Evolutionary conservation across 2,888 invertebrate genomes (phyloP).

Genomic region (Blastobasis lacticolella): DNA sequence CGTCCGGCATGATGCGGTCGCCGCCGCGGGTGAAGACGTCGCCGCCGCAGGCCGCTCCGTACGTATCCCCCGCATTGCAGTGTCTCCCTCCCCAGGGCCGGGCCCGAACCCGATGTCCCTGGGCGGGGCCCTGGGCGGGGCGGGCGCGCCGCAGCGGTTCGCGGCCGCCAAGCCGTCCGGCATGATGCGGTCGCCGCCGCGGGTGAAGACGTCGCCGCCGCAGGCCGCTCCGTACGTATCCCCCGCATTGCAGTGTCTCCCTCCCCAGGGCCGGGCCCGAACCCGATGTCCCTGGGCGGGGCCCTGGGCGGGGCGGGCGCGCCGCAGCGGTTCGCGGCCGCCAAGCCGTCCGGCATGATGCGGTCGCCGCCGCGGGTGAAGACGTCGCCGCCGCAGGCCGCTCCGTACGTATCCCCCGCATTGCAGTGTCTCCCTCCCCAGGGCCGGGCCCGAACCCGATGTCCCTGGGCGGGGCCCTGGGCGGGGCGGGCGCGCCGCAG

Average conservation of each 20-base stretch:
- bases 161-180: conserved; percentile 32
- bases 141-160: conserved; percentile 25
- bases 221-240: conserved; percentile 61
- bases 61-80: no score
- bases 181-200: conserved; percentile 57
- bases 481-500: conserved; percentile 18
- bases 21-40: conserved; percentile 54
- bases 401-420: conserved; percentile 61
- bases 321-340: conserved; percentile 33
- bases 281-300: no score
- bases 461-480: conserved; percentile 1
- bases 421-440: no score
- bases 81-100: no score
- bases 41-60: conserved; percentile 64
- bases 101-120: no score
- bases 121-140: neutral
- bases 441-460: no score
- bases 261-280: no score
- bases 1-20: conserved; percentile 52
- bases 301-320: conserved; percentile 2
- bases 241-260: no score
- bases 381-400: conserved; percentile 60
- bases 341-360: conserved; percentile 47
- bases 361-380: conserved; percentile 54
- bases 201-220: conserved; percentile 57